A percentile compares a stretch with the other conserved stretches of the same genome.
Evolutionary conservation across 2,888 invertebrate species (phyloP).

Genomic region (Coelopa pilipes): DNA sequence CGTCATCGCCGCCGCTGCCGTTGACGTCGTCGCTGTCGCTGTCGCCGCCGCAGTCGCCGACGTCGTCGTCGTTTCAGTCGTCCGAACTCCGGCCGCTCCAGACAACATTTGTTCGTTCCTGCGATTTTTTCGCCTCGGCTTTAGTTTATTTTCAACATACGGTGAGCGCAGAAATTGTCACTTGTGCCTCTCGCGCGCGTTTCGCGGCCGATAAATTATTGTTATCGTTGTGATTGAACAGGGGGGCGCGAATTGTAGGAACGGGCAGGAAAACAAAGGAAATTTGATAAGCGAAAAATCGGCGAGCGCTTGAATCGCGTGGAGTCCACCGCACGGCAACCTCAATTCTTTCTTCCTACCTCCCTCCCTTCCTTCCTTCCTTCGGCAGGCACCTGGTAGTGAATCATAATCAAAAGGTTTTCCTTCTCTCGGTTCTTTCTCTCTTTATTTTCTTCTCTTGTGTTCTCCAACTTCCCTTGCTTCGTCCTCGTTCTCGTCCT

Average conservation of each 20-base stretch:
- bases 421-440: background rate
- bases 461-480: background rate
- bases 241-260: background rate
- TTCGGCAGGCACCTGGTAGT: background rate
- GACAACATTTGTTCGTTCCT: constrained; percentile 35
- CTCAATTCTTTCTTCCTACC: no score
- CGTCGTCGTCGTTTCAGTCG: constrained; percentile 35
- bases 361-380: background rate
- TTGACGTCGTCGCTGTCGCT: constrained; percentile 49
- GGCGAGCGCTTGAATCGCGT: no score
- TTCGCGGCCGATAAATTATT: background rate
- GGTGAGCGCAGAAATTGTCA: constrained; percentile 31
- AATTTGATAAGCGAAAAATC: background rate
- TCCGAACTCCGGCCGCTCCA: constrained; percentile 37
- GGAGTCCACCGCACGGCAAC: no score
- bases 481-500: background rate
- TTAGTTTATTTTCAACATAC: constrained; percentile 38
- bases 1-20: constrained; percentile 38
- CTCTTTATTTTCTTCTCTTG: background rate
- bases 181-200: background rate
- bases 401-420: background rate
- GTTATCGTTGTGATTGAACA: background rate
- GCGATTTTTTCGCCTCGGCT: constrained; percentile 36
- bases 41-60: constrained; percentile 46
- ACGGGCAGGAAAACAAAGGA: background rate